phyloP scores from a whole-genome alignment of 2,797 vertebrate genomes.

The Melanotaenia pygmaea region DNA sequence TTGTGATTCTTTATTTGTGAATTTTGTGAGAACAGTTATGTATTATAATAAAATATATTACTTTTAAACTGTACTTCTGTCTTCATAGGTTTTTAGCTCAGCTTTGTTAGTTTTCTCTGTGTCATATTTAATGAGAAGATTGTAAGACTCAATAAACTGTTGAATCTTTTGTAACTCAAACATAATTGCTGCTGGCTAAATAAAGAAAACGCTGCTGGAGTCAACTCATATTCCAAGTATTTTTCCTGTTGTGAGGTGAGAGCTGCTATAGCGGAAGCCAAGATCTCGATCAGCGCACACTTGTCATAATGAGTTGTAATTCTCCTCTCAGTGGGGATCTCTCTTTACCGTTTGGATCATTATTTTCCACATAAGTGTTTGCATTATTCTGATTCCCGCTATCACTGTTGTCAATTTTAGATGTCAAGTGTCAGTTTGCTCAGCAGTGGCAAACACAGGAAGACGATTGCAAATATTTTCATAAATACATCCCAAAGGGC shows the following conservation, averaged over 20 bases:
- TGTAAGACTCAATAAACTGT: conserved; percentile 52
- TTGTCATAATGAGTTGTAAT: conserved; percentile 65
- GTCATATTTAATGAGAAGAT: conserved; percentile 57
- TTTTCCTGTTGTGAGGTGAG: conserved; percentile 69
- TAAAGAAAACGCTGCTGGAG: conserved; percentile 49
- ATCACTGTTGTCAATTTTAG: conserved; percentile 39
- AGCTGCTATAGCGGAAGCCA: conserved; percentile 56
- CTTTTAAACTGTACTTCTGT: conserved; percentile 18
- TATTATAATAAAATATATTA: background rate
- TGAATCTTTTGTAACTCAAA: conserved; percentile 49
- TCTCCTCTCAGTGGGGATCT: conserved; percentile 63
- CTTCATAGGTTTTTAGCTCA: conserved; percentile 42
- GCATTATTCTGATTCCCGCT: conserved; percentile 51
- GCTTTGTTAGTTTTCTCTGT: conserved; percentile 27
- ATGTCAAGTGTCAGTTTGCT: conserved; percentile 49
- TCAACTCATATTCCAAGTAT: conserved; percentile 65
- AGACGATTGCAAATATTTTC: conserved; percentile 35
- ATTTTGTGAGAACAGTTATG: background rate
- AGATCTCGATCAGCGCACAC: conserved; percentile 53
- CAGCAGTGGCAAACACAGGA: conserved; percentile 23
- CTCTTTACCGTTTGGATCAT: conserved; percentile 62
- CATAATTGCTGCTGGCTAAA: conserved; percentile 59
- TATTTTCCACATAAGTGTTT: conserved; percentile 69
- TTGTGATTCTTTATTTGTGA: background rate
- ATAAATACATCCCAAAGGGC: conserved; percentile 13